phyloP scores from a whole-genome alignment of 1,140 invertebrate species.

The Eriosoma lanigerum region DNA sequence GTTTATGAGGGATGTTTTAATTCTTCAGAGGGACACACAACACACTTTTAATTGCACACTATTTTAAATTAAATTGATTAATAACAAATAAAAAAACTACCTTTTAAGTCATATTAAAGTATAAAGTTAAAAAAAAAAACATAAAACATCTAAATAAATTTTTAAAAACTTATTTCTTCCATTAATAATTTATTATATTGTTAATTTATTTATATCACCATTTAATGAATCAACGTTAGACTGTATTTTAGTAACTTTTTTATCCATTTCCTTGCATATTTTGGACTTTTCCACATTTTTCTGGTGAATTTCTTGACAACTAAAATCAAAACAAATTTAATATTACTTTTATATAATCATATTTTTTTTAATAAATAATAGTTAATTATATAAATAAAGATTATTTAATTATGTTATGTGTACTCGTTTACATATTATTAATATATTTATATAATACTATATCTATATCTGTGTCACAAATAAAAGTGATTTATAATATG shows the following conservation, averaged over 20 bases:
- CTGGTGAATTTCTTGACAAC: slow-evolving; percentile 10
- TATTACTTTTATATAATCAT: too few relatives aligned
- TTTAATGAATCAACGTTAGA: background rate
- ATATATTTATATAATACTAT: too few relatives aligned
- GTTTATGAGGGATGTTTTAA: background rate
- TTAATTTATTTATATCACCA: background rate
- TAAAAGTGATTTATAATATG: too few relatives aligned
- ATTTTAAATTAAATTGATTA: background rate
- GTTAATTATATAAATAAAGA: too few relatives aligned
- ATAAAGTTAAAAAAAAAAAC: background rate
- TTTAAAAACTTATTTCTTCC: slow-evolving; percentile 2
- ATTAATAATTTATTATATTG: background rate
- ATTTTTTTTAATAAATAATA: too few relatives aligned
- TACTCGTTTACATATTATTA: too few relatives aligned
- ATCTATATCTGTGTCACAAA: too few relatives aligned
- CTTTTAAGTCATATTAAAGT: background rate
- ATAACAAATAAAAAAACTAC: background rate
- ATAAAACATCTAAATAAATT: background rate
- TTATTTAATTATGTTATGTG: too few relatives aligned
- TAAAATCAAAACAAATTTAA: background rate
- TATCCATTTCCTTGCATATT: slow-evolving; percentile 5
- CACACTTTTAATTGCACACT: background rate
- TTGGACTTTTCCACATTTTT: background rate
- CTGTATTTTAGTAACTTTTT: background rate
- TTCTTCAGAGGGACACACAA: background rate